Evolutionary conservation across 30 jellyfish, hydroid and myxozoan genomes (phyloP).

Genomic region (Catostylus mosaicus): DNA sequence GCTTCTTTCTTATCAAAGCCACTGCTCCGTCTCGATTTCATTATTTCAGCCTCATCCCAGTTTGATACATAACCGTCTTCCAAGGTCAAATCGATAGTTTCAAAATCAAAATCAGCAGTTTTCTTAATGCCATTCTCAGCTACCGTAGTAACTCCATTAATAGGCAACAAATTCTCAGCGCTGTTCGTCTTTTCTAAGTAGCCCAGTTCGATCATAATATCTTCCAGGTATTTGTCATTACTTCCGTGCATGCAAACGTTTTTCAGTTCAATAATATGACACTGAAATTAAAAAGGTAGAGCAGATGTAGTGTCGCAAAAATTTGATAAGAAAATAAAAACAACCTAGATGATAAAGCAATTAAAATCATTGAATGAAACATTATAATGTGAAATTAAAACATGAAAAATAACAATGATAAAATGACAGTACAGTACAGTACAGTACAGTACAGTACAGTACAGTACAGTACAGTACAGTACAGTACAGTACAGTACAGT

Average conservation of each 20-base stretch:
- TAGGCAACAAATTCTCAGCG: background rate
- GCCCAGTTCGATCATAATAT: constrained; percentile 14
- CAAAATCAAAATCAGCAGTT: background rate
- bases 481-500: too few species aligned
- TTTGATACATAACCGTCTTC: too few species aligned
- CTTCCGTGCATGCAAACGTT: constrained; percentile 18
- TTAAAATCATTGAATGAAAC: background rate
- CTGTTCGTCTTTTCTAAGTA: background rate
- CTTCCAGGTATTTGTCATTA: constrained; percentile 17
- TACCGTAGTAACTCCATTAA: background rate
- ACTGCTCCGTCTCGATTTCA: too few species aligned
- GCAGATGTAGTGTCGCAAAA: too few species aligned
- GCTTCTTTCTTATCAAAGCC: too few species aligned
- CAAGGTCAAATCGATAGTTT: too few species aligned
- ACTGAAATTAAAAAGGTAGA: constrained; percentile 20
- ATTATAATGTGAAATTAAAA: too few species aligned
- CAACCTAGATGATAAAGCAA: background rate
- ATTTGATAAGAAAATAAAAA: background rate
- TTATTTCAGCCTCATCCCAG: too few species aligned
- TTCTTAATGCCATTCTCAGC: background rate
- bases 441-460: too few species aligned
- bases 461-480: too few species aligned
- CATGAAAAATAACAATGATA: too few species aligned
- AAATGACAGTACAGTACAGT: too few species aligned
- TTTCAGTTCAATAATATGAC: constrained; percentile 30